Evolutionary conservation across 2,888 invertebrate genomes (phyloP), one percentile per base, ranked within the genome.

Genomic region (Amblyteles armatorius): DNA sequence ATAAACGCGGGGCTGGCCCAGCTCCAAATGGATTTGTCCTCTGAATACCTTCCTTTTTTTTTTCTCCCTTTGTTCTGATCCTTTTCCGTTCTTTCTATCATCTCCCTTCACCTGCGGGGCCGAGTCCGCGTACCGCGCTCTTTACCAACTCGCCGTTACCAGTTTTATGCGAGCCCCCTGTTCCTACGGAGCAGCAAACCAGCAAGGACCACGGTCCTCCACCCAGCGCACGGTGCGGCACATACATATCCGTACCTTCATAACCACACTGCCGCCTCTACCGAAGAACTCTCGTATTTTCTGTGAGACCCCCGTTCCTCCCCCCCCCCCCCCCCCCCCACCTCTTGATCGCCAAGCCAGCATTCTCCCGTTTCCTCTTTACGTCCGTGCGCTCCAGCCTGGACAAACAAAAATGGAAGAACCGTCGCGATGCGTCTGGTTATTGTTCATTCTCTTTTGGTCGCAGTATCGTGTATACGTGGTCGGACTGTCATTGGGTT

Each of bases 21-120:
- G 73, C 76, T 86, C 88, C 88, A 88, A 88, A 88, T 88, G 86
- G 86, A 86, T 88, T 87, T 88, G 86, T 88, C 85, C 87, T 68
- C 77, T 80, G 69, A 81, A 78, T 73, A 82, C 73, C 44, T 67
- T 67, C 69, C 79, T 83, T 79, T 77, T 57, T 36, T 68, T 77
- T 52, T 33, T 22, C 71, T 78, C 26, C 52, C 63, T 50, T 67
- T 29, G 48, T 50, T 71, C 52, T 36, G 36, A 36, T 36, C 36
- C 52, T 22, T 40, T 71, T 48, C 72, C n/a, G 60, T 71, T 50
- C 65, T 81, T 71, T 79, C 48, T 78, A 68, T 71, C 73, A 50
- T 68, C 57, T 50, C 76, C 68, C 80, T 85, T 87, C 86, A 85
- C 86, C 82, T 85, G 67, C 52, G 83, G 77, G 80, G 82, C 71